These are phyloP conservation scores for Sesia bembeciformis DNA, from an alignment of 2,888 invertebrate genomes.

Conservation along the genomic window DNA sequence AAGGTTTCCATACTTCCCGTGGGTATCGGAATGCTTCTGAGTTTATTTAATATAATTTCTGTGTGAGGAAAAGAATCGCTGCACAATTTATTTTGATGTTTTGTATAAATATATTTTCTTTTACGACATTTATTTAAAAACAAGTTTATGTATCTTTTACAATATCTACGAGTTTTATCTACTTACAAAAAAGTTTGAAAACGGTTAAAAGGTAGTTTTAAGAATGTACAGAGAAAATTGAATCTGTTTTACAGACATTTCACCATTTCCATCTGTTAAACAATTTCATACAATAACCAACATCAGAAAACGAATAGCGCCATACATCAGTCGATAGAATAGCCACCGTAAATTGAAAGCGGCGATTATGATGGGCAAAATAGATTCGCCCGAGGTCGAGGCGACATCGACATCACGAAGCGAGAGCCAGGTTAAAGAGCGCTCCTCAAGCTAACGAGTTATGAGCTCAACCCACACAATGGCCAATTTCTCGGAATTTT, in stretches of 20 bases:
- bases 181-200: too few species aligned
- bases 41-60: conserved; percentile 61
- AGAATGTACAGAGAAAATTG: too few species aligned
- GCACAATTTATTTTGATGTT: neutral
- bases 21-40: conserved; percentile 64
- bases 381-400: conserved; percentile 59
- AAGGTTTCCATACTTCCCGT: conserved; percentile 69
- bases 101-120: neutral
- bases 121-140: neutral
- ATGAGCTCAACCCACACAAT: conserved; percentile 61
- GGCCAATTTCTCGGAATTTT: conserved; percentile 63
- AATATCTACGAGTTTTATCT: too few species aligned
- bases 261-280: conserved; percentile 1
- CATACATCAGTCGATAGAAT: conserved; percentile 48
- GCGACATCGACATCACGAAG: conserved; percentile 71
- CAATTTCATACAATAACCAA: conserved; percentile 26
- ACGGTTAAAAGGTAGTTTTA: too few species aligned
- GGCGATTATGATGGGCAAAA: conserved; percentile 67
- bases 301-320: conserved; percentile 17
- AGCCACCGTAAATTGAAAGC: conserved; percentile 67
- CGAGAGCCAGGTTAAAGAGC: conserved; percentile 57
- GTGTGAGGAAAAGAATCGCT: conserved; percentile 16
- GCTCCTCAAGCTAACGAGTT: conserved; percentile 51
- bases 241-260: too few species aligned
- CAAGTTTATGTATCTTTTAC: too few species aligned